phyloP scores from a whole-genome alignment of 30 jellyfish, hydroid and myxozoan genomes.

The Turritopsis dohrnii region DNA sequence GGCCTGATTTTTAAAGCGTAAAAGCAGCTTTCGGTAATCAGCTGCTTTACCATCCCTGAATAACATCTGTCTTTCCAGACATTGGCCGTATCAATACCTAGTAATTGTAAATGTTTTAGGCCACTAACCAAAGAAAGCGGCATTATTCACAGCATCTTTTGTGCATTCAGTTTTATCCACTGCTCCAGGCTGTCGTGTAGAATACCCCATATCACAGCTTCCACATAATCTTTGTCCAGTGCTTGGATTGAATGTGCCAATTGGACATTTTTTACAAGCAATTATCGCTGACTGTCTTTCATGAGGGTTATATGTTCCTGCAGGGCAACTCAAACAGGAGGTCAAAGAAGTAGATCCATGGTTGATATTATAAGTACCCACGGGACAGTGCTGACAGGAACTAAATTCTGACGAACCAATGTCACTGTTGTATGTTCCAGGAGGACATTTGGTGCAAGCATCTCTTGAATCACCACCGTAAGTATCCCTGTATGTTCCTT shows the following conservation, averaged over 20 bases:
- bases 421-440: slow-evolving; percentile 11
- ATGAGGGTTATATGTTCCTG: not conserved
- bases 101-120: no score
- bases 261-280: slow-evolving; percentile 9
- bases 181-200: not conserved
- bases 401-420: not conserved
- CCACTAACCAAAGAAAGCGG: not conserved
- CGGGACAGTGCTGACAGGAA: not conserved
- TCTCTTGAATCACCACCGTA: not conserved
- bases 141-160: not conserved
- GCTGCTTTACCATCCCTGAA: no score
- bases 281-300: not conserved
- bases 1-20: no score
- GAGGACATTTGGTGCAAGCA: not conserved
- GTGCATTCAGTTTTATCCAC: not conserved
- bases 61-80: not conserved
- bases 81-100: not conserved
- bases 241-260: not conserved
- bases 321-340: slow-evolving; percentile 5
- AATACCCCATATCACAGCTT: not conserved
- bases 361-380: not conserved
- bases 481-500: not conserved
- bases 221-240: not conserved
- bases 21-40: no score
- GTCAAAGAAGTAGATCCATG: not conserved